Evolutionary conservation across 2,888 invertebrate genomes (phyloP), one percentile per base, ranked within the genome.

Genomic region (Agrotis puta): DNA sequence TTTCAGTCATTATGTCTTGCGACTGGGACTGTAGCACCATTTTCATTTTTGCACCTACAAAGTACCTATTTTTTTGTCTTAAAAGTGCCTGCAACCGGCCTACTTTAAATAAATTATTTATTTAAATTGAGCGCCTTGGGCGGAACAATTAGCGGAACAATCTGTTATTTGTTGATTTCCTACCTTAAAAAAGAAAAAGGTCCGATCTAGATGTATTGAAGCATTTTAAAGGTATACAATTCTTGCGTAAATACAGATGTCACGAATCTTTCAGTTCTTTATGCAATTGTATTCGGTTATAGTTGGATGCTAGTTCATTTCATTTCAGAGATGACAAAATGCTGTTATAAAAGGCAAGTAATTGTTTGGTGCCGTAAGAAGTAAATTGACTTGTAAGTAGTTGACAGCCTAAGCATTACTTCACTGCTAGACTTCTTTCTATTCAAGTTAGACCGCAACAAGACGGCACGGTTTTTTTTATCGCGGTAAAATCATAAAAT

Each of bases 321-420:
- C 39, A 27, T n/a, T n/a, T n/a, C 22, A 24, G 4, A 48, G 39
- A 72, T 73, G 65, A 65, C 65, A 65, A 73, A 56, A 65, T 33
- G 1, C 45, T 64, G 22, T 57, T 71, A 33, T 64, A 64, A 50
- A 64, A 57, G 43, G 39, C n/a, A 43, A 22, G 33, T 72, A 65
- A 72, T 39, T 57, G 45, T 57, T 18, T 51, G 18, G 16, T 57
- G 72, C 45, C 50, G 50, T 57, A 72, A 72, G 50, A 50, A 20
- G 7, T 57, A 72, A 68, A 65, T 51, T 48, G 24, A 48, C 16
- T 5, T 11, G 18, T 2, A 22, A 61, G 13, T 47, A 13, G 24
- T 20, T 24, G 33, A 45, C 43, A 18, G 24, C 24, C 18, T 58
- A n/a, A 24, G 24, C 14, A 18, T 63, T 39, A 51, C 22, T 53